Evolutionary conservation across 1,140 invertebrate genomes (phyloP).

Genomic region (Macrotrachela quadricornifera): DNA sequence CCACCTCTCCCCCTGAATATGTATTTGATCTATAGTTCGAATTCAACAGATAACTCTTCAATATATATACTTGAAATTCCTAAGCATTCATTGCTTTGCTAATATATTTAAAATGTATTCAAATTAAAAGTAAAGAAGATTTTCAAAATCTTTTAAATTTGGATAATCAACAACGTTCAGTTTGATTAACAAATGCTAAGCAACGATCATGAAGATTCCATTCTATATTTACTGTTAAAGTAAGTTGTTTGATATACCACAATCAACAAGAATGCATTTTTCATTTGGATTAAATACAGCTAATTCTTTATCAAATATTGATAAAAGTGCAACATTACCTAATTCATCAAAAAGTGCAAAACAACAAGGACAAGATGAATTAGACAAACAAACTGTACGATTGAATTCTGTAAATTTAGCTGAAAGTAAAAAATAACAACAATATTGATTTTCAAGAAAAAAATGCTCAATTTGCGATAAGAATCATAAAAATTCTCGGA

Average conservation of each 20-base stretch:
- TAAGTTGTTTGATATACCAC: slow-evolving; percentile 27
- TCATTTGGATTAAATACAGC: too few species aligned
- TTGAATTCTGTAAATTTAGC: slow-evolving; percentile 46
- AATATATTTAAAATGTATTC: slow-evolving; percentile 45
- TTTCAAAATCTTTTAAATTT: slow-evolving; percentile 39
- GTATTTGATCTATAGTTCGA: too few species aligned
- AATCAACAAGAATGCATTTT: too few species aligned
- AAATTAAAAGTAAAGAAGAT: slow-evolving; percentile 41
- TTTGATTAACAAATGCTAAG: slow-evolving; percentile 51
- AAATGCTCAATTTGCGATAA: slow-evolving; percentile 39
- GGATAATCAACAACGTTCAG: slow-evolving; percentile 33
- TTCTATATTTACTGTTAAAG: slow-evolving; percentile 44
- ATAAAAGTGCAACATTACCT: too few species aligned
- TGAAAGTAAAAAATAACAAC: slow-evolving; percentile 54
- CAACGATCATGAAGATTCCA: slow-evolving; percentile 54
- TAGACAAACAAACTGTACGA: slow-evolving; percentile 34
- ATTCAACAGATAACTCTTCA: too few species aligned
- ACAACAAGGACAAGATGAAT: slow-evolving; percentile 25
- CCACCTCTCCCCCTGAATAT: too few species aligned
- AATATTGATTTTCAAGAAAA: slow-evolving; percentile 19
- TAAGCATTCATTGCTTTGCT: slow-evolving; percentile 48
- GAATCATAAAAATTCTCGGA: too few species aligned
- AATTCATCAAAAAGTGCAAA: too few species aligned
- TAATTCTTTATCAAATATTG: too few species aligned
- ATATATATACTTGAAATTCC: slow-evolving; percentile 30